Base-by-base conservation (phyloP, 2,888 invertebrate genomes). In the Philhelius pedissequus region DNA sequence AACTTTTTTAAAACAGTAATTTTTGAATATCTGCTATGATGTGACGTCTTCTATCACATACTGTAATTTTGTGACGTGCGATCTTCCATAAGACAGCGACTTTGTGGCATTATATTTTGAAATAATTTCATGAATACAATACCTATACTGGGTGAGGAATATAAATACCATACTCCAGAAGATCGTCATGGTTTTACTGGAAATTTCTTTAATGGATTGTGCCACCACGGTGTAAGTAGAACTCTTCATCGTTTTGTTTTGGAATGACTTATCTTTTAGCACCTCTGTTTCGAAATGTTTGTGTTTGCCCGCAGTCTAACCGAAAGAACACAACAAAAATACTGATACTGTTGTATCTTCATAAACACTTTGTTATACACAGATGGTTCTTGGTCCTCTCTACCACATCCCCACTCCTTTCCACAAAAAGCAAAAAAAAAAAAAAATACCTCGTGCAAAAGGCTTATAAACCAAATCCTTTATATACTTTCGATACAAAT, bases 401-500 rank as follows among this genome's bases (percentile, higher is more conserved):
- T n/a, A n/a, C n/a, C n/a, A n/a, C n/a, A n/a, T n/a, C n/a, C n/a
- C n/a, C n/a, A n/a, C n/a, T n/a, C n/a, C n/a, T n/a, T n/a, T n/a
- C 15, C 43, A 9, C 4, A 48, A 11, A 35, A 38, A n/a, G 6
- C n/a, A 38, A 0, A 0, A n/a, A 38, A n/a, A 38, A n/a, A 48
- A 25, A 22, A 48, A 13, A n/a, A 30, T 13, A 58, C 20, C 13
- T 9, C n/a, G 54, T 20, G 8, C 32, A 25, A 62, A 18, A 66
- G 73, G 69, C 66, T 62, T 56, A 74, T 22, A 22, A 43, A 32
- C 40, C 64, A 50, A 52, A 58, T 70, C 45, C 74, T 74, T 3
- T 25, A 40, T 25, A 50, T 35, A 64, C 58, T 78, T 79, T 74
- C 69, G 69, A 78, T 76, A 83, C 78, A 74, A 62, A 62, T 83